Evolutionary conservation across 2,113 vertebrate genomes (phyloP), one percentile per base, ranked within the genome.

Genomic region (Cacatua alba): DNA sequence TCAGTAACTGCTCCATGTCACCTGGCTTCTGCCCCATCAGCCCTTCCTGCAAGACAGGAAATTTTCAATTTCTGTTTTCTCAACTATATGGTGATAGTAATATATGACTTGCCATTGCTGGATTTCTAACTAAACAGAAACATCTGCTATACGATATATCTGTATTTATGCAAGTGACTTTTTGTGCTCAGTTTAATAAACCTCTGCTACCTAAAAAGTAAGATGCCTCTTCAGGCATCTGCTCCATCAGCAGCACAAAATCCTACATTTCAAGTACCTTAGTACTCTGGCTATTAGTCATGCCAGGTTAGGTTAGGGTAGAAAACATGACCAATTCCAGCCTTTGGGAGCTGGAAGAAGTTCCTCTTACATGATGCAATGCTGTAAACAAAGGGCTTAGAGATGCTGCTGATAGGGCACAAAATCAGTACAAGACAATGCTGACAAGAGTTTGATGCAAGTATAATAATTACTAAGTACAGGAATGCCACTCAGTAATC

Each of bases 11-110:
- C 82, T 98, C 98, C 13, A 86, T 80, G 74, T 96, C 65, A 8
- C 95, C 97, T 39, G 97, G 96, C 96, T 95, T 97, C 93, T 97
- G 98, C 94, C 97, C 96, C 75, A 97, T 95, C 96, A 98, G 96
- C 68, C 96, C 97, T 75, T 97, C 97, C 98, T 98, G 89, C 15
- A 70, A 7, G 10, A 82, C 63, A 77, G 49, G 63, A 48, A 9
- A 46, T 14, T 31, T 79, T 76, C 48, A 60, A 4, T 53, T 69
- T 53, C 41, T 71, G 1, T 37, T 82, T 63, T 55, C 15, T n/a
- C 62, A 88, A 26, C n/a, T 35, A 19, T 2, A 26, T 1, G 43
- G 11, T 3, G 8, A 25, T 10, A 46, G 59, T 10, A 77, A 62
- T 21, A 11, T 11, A 24, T 3, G 57, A 29, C 39, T 67, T 55